A percentile compares a stretch with the other conserved stretches of the same genome.
Evolutionary conservation across 2,888 invertebrate genomes (phyloP).

Genomic region (Cataglyphis rosenhaueri): DNA sequence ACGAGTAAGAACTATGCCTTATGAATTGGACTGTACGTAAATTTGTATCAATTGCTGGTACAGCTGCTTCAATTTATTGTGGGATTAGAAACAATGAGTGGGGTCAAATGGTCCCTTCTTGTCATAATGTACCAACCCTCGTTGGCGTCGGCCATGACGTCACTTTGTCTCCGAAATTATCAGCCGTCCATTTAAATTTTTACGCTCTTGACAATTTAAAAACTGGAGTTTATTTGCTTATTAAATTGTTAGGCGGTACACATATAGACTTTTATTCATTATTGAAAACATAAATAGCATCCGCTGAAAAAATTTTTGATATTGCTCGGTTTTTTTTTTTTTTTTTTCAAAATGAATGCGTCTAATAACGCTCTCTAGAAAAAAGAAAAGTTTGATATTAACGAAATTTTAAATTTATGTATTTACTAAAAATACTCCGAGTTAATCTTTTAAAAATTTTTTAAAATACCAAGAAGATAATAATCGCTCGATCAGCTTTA

Average conservation of each 20-base stretch:
- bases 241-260: background rate
- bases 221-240: background rate
- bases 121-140: slow-evolving; percentile 81
- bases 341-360: background rate
- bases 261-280: background rate
- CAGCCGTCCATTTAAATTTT: slow-evolving; percentile 68
- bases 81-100: slow-evolving; percentile 85
- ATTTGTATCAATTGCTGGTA: slow-evolving; percentile 85
- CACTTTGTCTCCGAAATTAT: slow-evolving; percentile 73
- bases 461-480: background rate
- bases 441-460: background rate
- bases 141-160: slow-evolving; percentile 77
- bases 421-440: background rate
- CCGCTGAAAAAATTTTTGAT: background rate
- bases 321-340: background rate
- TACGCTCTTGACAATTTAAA: background rate
- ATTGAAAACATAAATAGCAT: background rate
- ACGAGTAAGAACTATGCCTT: slow-evolving; percentile 69
- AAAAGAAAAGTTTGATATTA: background rate
- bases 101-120: slow-evolving; percentile 84
- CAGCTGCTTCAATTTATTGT: slow-evolving; percentile 85
- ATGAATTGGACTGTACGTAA: slow-evolving; percentile 83
- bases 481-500: background rate
- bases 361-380: background rate
- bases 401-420: background rate